Conservation (phyloP, 2,888 invertebrate genomes). For the Lepidocyrtinus sp. region DNA sequence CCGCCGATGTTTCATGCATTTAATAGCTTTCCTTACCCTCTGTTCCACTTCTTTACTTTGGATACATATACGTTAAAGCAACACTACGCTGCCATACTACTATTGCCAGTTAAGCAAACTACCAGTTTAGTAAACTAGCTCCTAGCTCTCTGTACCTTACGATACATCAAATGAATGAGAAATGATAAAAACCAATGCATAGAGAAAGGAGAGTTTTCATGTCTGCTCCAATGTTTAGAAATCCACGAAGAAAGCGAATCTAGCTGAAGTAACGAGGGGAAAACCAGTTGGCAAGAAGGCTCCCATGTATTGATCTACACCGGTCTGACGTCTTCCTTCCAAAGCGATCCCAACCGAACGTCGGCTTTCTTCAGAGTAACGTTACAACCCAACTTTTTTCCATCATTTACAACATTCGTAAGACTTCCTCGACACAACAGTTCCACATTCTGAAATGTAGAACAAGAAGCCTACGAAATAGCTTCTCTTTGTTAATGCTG, state of each 20-base stretch:
- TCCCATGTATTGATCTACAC: conserved; percentile 63
- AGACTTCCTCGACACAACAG: conserved; percentile 7
- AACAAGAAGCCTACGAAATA: neutral
- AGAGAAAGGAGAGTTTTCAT: neutral
- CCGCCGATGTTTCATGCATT: conserved; percentile 45
- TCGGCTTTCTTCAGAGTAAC: conserved; percentile 29
- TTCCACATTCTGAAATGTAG: neutral
- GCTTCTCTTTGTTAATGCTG: neutral
- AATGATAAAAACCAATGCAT: neutral
- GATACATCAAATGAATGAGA: neutral
- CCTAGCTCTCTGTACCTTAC: neutral
- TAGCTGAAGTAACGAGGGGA: conserved; percentile 46
- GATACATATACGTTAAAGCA: neutral
- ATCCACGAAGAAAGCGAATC: conserved; percentile 38
- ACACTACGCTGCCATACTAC: conserved; percentile 23
- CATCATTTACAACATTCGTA: neutral
- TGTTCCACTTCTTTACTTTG: neutral
- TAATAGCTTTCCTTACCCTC: conserved; percentile 27
- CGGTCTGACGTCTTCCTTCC: conserved; percentile 69
- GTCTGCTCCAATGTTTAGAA: conserved; percentile 10
- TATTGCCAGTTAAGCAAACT: conserved; percentile 5
- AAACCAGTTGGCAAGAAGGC: conserved; percentile 51
- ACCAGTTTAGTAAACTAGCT: conserved; percentile 3
- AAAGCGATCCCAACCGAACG: conserved; percentile 58
- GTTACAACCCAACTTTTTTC: conserved; percentile 23